phyloP scores from a whole-genome alignment of 2,113 vertebrate species.

The Syrrhaptes paradoxus region DNA sequence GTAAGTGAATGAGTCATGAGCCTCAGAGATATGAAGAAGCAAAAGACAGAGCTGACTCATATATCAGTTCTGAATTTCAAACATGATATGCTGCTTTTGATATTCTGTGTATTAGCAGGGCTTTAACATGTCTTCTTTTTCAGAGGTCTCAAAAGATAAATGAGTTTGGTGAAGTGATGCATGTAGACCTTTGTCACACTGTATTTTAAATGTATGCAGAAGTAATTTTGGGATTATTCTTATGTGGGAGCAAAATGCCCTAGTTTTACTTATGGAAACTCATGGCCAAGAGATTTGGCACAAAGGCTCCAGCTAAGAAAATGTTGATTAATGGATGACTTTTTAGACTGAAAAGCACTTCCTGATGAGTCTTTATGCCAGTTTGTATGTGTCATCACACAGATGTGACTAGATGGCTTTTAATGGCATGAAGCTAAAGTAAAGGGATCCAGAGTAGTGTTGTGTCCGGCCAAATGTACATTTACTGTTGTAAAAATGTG shows the following conservation, averaged over 20 bases:
- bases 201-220: background rate
- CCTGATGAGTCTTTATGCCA: background rate
- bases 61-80: conserved; percentile 1
- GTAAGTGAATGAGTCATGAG: background rate
- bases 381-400: background rate
- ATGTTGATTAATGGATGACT: background rate
- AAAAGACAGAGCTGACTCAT: conserved; percentile 15
- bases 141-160: background rate
- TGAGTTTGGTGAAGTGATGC: background rate
- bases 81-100: background rate
- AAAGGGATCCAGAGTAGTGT: background rate
- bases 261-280: background rate
- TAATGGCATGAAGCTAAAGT: background rate
- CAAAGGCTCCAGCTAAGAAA: background rate
- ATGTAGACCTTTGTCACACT: background rate
- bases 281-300: background rate
- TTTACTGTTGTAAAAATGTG: background rate
- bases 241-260: background rate
- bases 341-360: background rate
- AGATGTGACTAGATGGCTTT: background rate
- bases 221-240: background rate
- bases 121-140: background rate
- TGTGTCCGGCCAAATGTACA: background rate
- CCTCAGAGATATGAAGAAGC: background rate
- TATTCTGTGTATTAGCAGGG: background rate